Evolutionary conservation across 1,140 invertebrate genomes (phyloP).

Genomic region (Trichogramma pretiosum): DNA sequence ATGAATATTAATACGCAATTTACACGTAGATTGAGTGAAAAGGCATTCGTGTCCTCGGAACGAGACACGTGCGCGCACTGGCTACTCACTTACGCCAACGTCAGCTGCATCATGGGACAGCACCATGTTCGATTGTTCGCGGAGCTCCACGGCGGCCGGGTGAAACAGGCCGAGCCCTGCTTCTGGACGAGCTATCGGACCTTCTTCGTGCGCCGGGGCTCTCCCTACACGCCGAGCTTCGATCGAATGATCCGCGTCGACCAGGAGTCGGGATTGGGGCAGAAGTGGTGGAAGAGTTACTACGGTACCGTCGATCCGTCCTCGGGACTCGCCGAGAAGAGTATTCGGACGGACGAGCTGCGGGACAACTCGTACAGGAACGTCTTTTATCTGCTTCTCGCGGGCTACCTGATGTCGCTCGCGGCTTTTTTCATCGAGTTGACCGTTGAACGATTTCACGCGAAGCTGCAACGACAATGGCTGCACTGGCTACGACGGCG

Average conservation of each 20-base stretch:
- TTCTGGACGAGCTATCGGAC: not conserved
- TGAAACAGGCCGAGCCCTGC: not conserved
- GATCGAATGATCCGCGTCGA: not conserved
- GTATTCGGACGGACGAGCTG: not conserved
- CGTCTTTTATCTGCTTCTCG: not conserved
- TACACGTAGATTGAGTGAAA: not conserved
- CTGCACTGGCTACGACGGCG: too few relatives aligned
- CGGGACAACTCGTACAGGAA: not conserved
- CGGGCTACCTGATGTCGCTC: not conserved
- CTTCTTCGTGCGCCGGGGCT: not conserved
- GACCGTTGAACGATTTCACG: too few relatives aligned
- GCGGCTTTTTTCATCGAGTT: too few relatives aligned
- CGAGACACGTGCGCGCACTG: not conserved
- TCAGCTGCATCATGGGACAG: not conserved
- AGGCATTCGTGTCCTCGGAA: not conserved
- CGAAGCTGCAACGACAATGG: too few relatives aligned
- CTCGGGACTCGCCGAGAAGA: not conserved
- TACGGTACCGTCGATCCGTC: not conserved
- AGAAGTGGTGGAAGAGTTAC: not conserved
- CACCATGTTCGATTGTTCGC: not conserved
- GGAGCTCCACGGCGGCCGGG: not conserved
- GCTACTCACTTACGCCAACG: not conserved
- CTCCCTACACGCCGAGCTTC: slow-evolving; percentile 4
- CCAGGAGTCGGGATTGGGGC: not conserved
- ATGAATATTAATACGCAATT: not conserved